These are phyloP conservation scores for Proterorhinus semilunaris DNA, from an alignment of 2,113 vertebrate species.

Conservation along the genomic window DNA sequence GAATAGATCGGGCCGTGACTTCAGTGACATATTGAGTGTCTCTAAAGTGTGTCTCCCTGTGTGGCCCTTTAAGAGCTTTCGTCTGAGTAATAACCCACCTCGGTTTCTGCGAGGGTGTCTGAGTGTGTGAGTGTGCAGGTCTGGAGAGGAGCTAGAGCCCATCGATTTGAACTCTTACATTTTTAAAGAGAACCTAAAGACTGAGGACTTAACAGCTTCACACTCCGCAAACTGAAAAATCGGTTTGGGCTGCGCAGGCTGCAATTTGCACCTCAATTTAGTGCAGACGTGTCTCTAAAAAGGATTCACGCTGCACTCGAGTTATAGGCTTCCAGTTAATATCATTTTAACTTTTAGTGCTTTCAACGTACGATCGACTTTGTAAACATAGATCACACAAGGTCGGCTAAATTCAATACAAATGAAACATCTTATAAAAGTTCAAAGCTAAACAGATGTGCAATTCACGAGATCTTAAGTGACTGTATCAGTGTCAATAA, in stretches of 20 bases:
- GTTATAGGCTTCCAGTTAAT: too few species aligned
- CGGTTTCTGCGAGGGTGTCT: not conserved
- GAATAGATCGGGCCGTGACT: not conserved
- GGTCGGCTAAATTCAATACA: too few species aligned
- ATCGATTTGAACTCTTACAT: conserved; percentile 8
- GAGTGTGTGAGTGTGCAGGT: not conserved
- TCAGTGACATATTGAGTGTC: not conserved
- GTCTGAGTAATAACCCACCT: conserved; percentile 1
- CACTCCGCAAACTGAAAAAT: not conserved
- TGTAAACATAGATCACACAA: too few species aligned
- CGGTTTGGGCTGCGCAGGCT: not conserved
- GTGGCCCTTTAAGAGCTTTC: not conserved
- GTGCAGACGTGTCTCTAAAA: not conserved
- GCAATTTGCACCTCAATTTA: not conserved
- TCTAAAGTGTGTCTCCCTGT: not conserved
- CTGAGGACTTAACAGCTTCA: not conserved
- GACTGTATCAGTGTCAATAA: too few species aligned
- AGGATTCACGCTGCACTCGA: not conserved
- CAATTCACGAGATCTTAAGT: too few species aligned
- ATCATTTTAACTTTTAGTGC: too few species aligned
- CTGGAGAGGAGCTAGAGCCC: not conserved
- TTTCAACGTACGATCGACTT: too few species aligned
- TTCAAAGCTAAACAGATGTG: too few species aligned
- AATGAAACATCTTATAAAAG: too few species aligned
- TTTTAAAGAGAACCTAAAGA: not conserved